Evolutionary conservation across 2,113 vertebrate species (phyloP).

Genomic region (Arenaria interpres): DNA sequence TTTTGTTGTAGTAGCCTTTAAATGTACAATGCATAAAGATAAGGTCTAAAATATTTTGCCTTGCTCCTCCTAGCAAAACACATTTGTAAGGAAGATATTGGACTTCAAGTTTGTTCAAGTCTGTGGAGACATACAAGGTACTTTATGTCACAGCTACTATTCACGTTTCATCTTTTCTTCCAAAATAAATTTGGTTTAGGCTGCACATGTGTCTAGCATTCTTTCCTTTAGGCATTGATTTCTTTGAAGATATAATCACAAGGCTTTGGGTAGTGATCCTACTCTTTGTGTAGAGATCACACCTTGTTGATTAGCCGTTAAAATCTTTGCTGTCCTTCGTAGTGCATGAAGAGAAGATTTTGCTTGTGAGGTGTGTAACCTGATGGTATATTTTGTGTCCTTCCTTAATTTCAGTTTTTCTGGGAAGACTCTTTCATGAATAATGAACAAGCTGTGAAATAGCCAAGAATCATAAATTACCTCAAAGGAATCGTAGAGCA

Average conservation of each 20-base stretch:
- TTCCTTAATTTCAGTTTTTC: not conserved
- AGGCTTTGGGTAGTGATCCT: not conserved
- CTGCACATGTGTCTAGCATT: accelerated
- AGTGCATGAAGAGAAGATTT: not conserved
- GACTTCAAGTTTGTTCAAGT: not conserved
- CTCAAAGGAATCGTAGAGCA: not conserved
- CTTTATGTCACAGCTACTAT: not conserved
- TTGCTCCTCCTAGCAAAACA: not conserved
- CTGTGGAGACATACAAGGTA: not conserved
- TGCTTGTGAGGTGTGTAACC: not conserved
- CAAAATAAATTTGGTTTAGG: not conserved
- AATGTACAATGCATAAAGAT: not conserved
- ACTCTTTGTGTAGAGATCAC: not conserved
- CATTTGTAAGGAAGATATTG: not conserved
- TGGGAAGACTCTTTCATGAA: not conserved
- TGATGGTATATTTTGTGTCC: not conserved
- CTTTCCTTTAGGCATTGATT: not conserved
- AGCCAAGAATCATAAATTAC: not conserved
- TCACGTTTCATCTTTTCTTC: not conserved
- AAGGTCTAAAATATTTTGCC: not conserved
- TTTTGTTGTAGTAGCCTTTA: not conserved
- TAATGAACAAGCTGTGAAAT: constrained; percentile 8
- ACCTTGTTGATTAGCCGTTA: not conserved
- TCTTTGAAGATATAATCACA: not conserved
- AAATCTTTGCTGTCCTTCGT: not conserved